These are phyloP conservation scores for Rallus limicola DNA, from an alignment of 2,113 vertebrate genomes.

Conservation along the genomic window DNA sequence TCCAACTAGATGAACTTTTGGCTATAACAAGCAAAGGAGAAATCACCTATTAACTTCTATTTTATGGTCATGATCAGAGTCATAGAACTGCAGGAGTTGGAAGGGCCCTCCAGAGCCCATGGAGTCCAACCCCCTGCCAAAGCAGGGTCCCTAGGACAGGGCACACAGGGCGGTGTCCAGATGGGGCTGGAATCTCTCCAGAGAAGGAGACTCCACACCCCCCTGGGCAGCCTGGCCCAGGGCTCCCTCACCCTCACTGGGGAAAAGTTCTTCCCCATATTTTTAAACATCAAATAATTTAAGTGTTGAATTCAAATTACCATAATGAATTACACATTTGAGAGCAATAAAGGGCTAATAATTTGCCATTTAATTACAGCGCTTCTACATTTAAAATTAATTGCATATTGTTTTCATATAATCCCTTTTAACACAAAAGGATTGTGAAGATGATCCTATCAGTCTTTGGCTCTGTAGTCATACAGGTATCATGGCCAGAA, in stretches of 20 bases:
- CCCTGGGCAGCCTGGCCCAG: too few relatives aligned
- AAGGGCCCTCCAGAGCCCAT: too few relatives aligned
- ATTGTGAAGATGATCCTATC: not conserved
- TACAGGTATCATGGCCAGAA: not conserved
- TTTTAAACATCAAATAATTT: not conserved
- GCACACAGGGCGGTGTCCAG: too few relatives aligned
- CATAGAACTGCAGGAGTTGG: too few relatives aligned
- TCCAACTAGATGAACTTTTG: not conserved
- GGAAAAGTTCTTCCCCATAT: not conserved
- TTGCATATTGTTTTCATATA: not conserved
- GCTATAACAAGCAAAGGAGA: not conserved
- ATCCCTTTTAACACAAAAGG: not conserved
- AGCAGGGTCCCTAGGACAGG: too few relatives aligned
- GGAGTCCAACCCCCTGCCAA: too few relatives aligned
- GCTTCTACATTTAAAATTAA: not conserved
- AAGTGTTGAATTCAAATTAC: not conserved
- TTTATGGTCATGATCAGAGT: not conserved
- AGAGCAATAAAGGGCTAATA: not conserved
- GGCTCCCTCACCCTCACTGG: too few relatives aligned
- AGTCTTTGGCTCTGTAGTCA: not conserved
- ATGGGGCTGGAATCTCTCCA: too few relatives aligned
- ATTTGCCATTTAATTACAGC: not conserved
- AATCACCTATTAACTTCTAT: not conserved
- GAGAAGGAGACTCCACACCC: too few relatives aligned
- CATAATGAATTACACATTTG: not conserved